Evolutionary conservation across 2,113 vertebrate genomes (phyloP).

Genomic region (Antechinus stuartii): DNA sequence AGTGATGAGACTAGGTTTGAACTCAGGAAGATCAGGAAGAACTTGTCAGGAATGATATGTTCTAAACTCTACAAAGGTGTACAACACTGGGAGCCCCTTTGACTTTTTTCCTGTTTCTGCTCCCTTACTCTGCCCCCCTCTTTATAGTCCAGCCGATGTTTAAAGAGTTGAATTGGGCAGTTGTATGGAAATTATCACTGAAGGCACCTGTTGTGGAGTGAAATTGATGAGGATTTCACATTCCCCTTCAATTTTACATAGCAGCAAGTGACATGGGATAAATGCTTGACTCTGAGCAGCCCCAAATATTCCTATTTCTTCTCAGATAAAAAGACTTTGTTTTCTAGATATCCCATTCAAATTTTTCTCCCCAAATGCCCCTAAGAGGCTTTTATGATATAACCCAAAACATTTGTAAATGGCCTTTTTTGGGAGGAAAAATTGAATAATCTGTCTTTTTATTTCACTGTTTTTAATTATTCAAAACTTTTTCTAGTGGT

Average conservation of each 20-base stretch:
- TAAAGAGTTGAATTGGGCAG: conserved; percentile 60
- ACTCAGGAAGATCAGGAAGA: not conserved
- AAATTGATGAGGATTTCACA: conserved; percentile 74
- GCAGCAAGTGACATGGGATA: conserved; percentile 63
- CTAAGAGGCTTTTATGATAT: not conserved
- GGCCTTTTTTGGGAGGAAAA: not conserved
- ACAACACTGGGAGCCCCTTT: not conserved
- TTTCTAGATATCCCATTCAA: not conserved
- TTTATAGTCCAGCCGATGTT: conserved; percentile 48
- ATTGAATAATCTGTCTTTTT: not conserved
- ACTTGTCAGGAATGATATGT: not conserved
- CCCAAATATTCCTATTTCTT: conserved; percentile 34
- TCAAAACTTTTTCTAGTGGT: not conserved
- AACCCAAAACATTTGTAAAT: conserved; percentile 24
- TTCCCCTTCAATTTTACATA: conserved; percentile 69
- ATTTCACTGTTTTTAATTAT: not conserved
- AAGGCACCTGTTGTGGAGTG: conserved; percentile 61
- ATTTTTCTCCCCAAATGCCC: conserved; percentile 36
- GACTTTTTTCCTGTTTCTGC: conserved; percentile 48
- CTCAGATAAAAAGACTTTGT: conserved; percentile 7
- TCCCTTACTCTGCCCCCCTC: conserved; percentile 27
- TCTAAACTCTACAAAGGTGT: not conserved
- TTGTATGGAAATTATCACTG: conserved; percentile 72
- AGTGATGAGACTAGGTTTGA: not conserved
- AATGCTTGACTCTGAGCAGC: conserved; percentile 32